Evolutionary conservation across 2,113 vertebrate genomes (phyloP).

Genomic region (Perca fluviatilis): DNA sequence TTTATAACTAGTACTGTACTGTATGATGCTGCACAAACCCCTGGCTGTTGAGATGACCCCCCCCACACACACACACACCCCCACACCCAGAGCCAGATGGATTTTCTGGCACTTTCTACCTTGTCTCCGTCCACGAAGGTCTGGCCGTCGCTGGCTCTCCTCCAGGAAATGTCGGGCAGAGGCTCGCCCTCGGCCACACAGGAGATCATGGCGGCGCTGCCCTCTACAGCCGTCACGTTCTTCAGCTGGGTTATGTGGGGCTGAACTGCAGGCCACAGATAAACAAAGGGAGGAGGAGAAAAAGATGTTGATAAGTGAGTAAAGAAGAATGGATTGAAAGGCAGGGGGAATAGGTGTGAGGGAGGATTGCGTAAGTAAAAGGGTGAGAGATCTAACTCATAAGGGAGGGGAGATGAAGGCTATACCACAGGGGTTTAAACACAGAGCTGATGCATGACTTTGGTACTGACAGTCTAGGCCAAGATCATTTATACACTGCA

Average conservation of each 20-base stretch:
- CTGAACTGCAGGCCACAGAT: conserved; percentile 87
- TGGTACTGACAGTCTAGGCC: conserved; percentile 57
- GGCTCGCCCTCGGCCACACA: conserved; percentile 98
- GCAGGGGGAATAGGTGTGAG: background rate
- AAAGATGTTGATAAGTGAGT: conserved; percentile 13
- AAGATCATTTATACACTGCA: conserved; percentile 55
- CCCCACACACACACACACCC: too few relatives aligned
- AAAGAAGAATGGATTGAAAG: conserved; percentile 20
- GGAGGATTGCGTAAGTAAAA: background rate
- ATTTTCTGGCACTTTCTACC: conserved; percentile 83
- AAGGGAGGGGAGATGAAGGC: conserved; percentile 50
- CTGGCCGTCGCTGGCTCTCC: conserved; percentile 90
- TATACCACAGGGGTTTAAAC: conserved; percentile 51
- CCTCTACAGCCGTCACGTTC: conserved; percentile 94
- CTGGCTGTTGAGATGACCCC: too few relatives aligned
- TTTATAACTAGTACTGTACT: too few relatives aligned
- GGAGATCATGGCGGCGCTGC: conserved; percentile 91
- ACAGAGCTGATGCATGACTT: conserved; percentile 66
- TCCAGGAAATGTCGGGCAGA: conserved; percentile 95
- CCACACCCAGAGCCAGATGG: conserved; percentile 22
- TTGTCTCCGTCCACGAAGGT: conserved; percentile 92
- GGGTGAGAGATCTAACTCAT: conserved; percentile 37
- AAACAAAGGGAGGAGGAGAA: background rate
- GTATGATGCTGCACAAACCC: background rate
- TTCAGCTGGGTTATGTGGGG: conserved; percentile 97